Conservation (phyloP, 2,888 invertebrate species). For the Stictocephala bisonia region DNA sequence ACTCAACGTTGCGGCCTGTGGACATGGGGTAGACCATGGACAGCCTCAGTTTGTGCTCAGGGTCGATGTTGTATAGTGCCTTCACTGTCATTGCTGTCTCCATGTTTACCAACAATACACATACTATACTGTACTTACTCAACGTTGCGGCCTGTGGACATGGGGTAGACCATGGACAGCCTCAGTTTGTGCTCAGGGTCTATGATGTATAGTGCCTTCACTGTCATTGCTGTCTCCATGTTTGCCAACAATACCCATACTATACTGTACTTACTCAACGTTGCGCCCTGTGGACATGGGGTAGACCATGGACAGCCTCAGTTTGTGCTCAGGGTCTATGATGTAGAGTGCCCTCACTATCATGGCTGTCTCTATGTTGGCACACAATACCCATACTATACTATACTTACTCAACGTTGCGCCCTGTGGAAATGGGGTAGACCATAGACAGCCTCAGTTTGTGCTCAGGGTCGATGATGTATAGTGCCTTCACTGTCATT, state of each 20-base stretch:
- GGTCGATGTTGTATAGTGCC: no score
- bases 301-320: slow-evolving; percentile 84
- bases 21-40: no score
- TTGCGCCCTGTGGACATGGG: slow-evolving; percentile 89
- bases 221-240: slow-evolving; percentile 75
- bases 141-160: slow-evolving; percentile 87
- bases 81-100: no score
- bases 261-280: slow-evolving; percentile 78
- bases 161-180: slow-evolving; percentile 85
- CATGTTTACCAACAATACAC: no score
- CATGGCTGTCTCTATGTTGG: slow-evolving; percentile 73
- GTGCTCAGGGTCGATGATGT: slow-evolving; percentile 84
- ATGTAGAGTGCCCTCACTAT: slow-evolving; percentile 83
- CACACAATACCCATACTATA: no score
- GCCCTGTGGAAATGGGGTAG: slow-evolving; percentile 87
- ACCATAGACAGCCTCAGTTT: slow-evolving; percentile 82
- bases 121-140: slow-evolving; percentile 77
- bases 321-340: slow-evolving; percentile 81
- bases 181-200: slow-evolving; percentile 83
- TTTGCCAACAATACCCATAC: no score
- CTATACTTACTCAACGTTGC: slow-evolving; percentile 82
- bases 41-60: no score
- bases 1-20: no score
- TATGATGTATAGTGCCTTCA: slow-evolving; percentile 82
- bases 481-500: slow-evolving; percentile 79